Base-by-base conservation (phyloP, 2,888 invertebrate species). In the Plemyria rubiginata region DNA sequence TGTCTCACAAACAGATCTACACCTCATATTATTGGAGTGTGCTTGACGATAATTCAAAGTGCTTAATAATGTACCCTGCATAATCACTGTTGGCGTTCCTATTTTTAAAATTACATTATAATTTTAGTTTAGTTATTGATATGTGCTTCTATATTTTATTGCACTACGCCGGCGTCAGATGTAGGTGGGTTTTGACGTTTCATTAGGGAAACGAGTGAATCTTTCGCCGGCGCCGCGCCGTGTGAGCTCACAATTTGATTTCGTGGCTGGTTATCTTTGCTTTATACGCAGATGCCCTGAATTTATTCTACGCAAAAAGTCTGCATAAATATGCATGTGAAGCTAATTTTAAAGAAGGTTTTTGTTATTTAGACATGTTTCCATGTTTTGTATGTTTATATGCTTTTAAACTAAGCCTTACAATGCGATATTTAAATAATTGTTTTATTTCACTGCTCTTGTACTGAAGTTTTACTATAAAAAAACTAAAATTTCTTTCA, bases 131-230 rank as follows among this genome's bases (percentile, higher is more conserved):
- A n/a, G n/a, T n/a, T n/a, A n/a, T n/a, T 45, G 2, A 11, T 2
- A 15, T 45, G 16, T 13, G 8, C 51, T 53, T 58, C 73, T 70
- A 64, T 13, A 52, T 41, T 56, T 3, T 46, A 29, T 53, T 73
- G 60, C 57, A 72, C 73, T 76, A 49, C 62, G 67, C n/a, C 59
- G 59, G 48, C 59, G 62, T 36, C 70, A 62, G 70, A 70, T 72
- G 75, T 70, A 75, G 77, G 77, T 74, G 71, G 71, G 74, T 75
- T 70, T 73, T 76, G 74, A 74, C 78, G 78, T 86, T 88, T 86
- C 85, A 86, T 88, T 86, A 87, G 74, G 73, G 64, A 77, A 80
- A 83, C 82, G 84, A 77, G 80, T 66, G 76, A 84, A 81, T 85
- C 82, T 81, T 81, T 78, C 72, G 77, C 67, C 53, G 70, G 72